Conservation (phyloP, 2,113 vertebrate genomes). For the Rhagologus leucostigma region DNA sequence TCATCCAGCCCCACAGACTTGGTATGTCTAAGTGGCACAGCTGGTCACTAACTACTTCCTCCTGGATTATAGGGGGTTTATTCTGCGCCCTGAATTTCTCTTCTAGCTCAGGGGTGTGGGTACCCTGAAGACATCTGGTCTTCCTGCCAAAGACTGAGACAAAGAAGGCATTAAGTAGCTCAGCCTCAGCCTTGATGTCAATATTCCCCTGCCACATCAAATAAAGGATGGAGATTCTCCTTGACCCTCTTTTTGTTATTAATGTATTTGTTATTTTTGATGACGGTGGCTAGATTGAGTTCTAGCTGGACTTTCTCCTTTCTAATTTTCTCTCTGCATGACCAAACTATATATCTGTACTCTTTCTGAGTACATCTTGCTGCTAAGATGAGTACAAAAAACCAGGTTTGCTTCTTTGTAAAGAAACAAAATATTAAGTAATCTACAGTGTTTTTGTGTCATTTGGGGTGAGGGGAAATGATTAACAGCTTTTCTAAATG, state of each 20-base stretch:
- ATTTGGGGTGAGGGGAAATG: not conserved
- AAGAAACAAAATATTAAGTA: slow-evolving; percentile 11
- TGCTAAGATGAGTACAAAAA: not conserved
- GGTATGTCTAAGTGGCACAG: not conserved
- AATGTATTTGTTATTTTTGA: not conserved
- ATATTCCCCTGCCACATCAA: not conserved
- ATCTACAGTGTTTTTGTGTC: not conserved
- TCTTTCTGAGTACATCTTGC: not conserved
- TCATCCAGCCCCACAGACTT: not conserved
- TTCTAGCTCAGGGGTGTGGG: not conserved
- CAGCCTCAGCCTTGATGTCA: not conserved
- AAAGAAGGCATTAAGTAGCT: not conserved
- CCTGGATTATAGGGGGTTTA: not conserved
- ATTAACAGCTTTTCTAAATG: not conserved
- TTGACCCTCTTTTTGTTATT: not conserved
- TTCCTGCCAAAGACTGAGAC: not conserved
- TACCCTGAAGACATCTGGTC: not conserved
- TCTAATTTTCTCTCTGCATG: not conserved
- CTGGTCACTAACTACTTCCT: not conserved
- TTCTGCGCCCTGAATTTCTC: not conserved
- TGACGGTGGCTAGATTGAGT: not conserved
- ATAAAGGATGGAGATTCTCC: not conserved
- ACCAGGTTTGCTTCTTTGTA: not conserved
- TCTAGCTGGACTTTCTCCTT: not conserved
- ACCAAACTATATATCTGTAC: not conserved